Percentiles rank a stretch among this genome's conserved stretches.
Evolutionary conservation across 1,140 invertebrate genomes (phyloP).

Genomic region (Aphis gossypii): DNA sequence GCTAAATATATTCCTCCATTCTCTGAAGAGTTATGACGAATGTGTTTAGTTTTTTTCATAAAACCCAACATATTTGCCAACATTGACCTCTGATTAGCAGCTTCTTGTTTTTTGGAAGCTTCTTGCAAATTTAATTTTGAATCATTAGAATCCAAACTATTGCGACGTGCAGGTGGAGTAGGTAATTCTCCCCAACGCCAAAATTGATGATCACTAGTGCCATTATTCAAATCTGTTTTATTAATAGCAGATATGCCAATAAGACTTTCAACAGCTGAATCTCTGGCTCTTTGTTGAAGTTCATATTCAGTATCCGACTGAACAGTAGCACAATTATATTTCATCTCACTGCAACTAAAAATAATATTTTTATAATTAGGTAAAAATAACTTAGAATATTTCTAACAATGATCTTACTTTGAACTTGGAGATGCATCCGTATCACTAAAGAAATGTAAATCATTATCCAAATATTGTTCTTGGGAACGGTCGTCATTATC

Average conservation of each 20-base stretch:
- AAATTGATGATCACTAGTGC: slow-evolving; percentile 61
- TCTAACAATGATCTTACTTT: slow-evolving; percentile 56
- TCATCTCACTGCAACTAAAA: slow-evolving; percentile 71
- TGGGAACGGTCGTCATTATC: slow-evolving; percentile 47
- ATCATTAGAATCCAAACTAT: slow-evolving; percentile 48
- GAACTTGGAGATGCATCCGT: slow-evolving; percentile 77
- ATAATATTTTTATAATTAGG: slow-evolving; percentile 53
- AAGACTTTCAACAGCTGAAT: slow-evolving; percentile 63
- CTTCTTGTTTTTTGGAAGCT: slow-evolving; percentile 57
- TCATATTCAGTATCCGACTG: slow-evolving; percentile 96
- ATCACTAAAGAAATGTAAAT: slow-evolving; percentile 91
- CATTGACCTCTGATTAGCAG: slow-evolving; percentile 76
- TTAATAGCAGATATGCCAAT: slow-evolving; percentile 24
- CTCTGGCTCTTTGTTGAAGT: slow-evolving; percentile 69
- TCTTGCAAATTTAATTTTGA: slow-evolving; percentile 47
- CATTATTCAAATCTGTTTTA: slow-evolving; percentile 65
- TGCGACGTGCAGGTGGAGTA: slow-evolving; percentile 62
- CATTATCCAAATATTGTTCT: slow-evolving; percentile 61
- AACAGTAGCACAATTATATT: slow-evolving; percentile 77
- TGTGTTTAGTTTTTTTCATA: slow-evolving; percentile 81
- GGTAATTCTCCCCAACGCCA: slow-evolving; percentile 99
- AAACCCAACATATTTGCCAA: slow-evolving; percentile 91
- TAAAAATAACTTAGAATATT: background rate
- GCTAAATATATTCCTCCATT: slow-evolving; percentile 85
- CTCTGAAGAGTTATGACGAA: slow-evolving; percentile 70